phyloP scores from a whole-genome alignment of 1,140 invertebrate genomes.

The Camponotus vicinus region DNA sequence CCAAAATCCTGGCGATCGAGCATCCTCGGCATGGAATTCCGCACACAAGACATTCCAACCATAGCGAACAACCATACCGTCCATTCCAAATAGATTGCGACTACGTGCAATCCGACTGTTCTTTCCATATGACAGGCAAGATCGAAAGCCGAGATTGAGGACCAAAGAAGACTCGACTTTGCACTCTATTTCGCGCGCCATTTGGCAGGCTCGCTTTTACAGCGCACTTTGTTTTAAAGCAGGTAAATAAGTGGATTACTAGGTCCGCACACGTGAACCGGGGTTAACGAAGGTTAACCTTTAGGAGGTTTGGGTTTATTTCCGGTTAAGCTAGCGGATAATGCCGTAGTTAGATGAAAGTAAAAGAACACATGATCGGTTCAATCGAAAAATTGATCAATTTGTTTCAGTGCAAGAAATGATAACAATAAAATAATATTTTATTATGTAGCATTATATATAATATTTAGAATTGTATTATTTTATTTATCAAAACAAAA shows the following conservation, averaged over 20 bases:
- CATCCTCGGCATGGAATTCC: conserved; percentile 58
- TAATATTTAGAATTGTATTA: background rate
- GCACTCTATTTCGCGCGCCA: conserved; percentile 11
- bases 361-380: background rate
- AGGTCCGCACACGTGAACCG: background rate
- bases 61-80: conserved; percentile 42
- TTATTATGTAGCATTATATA: background rate
- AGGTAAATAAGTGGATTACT: conserved; percentile 48
- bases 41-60: conserved; percentile 60
- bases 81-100: conserved; percentile 35
- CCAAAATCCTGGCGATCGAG: conserved; percentile 54
- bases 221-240: background rate
- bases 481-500: background rate
- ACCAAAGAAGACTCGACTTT: background rate
- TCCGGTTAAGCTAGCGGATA: conserved; percentile 13
- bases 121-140: conserved; percentile 37
- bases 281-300: conserved; percentile 12
- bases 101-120: conserved; percentile 17
- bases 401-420: background rate
- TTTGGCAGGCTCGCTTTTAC: conserved; percentile 36
- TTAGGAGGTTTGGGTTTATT: background rate
- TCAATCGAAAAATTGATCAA: background rate
- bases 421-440: background rate
- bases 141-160: conserved; percentile 5
- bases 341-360: background rate